A percentile compares a stretch with the other conserved stretches of the same genome.
Evolutionary conservation across 2,113 vertebrate genomes (phyloP).

Genomic region (Rhagologus leucostigma): DNA sequence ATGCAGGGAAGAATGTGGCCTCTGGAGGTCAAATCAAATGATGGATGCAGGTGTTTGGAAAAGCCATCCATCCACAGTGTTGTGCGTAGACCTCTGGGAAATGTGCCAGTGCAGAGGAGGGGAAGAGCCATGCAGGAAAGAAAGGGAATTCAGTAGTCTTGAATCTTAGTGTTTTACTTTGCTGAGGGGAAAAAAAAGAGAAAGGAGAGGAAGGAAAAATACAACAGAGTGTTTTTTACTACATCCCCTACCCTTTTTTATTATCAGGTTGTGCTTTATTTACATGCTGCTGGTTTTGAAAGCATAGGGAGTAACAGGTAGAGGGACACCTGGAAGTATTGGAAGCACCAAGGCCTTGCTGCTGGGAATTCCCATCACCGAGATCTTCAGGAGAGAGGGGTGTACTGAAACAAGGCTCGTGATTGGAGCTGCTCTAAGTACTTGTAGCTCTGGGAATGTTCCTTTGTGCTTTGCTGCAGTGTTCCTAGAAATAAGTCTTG

Average conservation of each 20-base stretch:
- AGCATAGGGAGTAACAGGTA: neutral
- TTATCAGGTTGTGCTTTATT: neutral
- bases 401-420: neutral
- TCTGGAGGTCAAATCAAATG: neutral
- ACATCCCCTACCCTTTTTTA: neutral
- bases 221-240: neutral
- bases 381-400: neutral
- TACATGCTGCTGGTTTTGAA: neutral
- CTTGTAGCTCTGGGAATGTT: neutral
- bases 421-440: neutral
- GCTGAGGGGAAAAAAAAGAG: fast-evolving
- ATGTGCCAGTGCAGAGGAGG: neutral
- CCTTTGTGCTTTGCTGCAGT: neutral
- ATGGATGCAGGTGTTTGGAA: neutral
- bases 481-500: neutral
- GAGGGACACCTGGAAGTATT: neutral
- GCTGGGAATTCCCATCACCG: neutral
- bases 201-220: neutral
- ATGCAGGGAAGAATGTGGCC: neutral
- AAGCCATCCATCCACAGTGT: neutral
- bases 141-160: neutral
- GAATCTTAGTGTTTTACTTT: neutral
- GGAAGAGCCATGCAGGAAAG: neutral
- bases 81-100: neutral
- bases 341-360: neutral